Percentiles rank a stretch among this genome's conserved stretches.
phyloP scores from a whole-genome alignment of 2,797 vertebrate genomes.

The Rhinophrynus dorsalis region DNA sequence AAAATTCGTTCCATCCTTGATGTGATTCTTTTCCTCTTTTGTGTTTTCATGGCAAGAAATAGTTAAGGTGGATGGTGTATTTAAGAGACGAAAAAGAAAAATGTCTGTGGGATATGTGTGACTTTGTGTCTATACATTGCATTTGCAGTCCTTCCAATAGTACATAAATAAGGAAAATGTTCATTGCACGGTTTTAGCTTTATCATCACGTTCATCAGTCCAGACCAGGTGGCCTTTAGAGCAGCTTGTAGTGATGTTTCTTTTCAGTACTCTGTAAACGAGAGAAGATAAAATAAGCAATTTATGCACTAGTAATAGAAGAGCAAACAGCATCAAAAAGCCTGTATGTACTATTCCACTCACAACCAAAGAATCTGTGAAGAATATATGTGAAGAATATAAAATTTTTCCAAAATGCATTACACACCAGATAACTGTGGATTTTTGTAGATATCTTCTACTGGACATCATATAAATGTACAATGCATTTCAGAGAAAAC shows the following conservation, averaged over 20 bases:
- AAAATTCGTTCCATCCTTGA: constrained; percentile 78
- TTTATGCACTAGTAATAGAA: background rate
- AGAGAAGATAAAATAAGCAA: constrained; percentile 50
- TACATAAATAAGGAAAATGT: constrained; percentile 87
- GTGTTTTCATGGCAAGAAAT: constrained; percentile 88
- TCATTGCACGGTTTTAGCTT: constrained; percentile 74
- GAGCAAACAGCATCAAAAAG: no score
- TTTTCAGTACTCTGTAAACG: constrained; percentile 84
- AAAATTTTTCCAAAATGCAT: no score
- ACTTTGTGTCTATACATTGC: constrained; percentile 97
- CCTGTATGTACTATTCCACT: no score
- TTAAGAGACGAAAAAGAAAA: constrained; percentile 79
- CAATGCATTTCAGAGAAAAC: no score
- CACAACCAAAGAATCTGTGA: no score
- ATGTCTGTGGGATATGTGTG: constrained; percentile 90
- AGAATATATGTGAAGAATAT: no score
- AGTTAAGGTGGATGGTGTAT: constrained; percentile 92
- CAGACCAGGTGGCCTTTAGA: constrained; percentile 74
- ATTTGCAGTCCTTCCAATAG: constrained; percentile 94
- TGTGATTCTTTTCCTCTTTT: constrained; percentile 67
- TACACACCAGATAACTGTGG: no score
- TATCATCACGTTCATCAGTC: constrained; percentile 78
- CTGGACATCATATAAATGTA: no score
- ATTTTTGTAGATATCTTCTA: no score
- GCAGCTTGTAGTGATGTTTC: constrained; percentile 71